Conservation (phyloP, 2,113 vertebrate species). For the Oriolus oriolus region DNA sequence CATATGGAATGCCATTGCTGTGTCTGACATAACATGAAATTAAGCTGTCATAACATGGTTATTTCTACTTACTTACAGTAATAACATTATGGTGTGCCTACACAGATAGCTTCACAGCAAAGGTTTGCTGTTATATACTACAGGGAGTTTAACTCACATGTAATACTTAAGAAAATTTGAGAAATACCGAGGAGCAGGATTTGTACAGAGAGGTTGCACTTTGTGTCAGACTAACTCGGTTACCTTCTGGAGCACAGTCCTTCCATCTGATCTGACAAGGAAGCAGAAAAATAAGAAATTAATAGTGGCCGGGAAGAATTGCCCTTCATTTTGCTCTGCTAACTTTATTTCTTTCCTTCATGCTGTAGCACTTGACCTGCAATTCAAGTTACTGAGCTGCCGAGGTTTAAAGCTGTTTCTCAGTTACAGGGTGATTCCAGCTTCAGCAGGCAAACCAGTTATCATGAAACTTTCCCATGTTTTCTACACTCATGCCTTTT, state of each 20-base stretch:
- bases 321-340: background rate
- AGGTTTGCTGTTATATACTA: background rate
- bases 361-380: background rate
- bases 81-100: background rate
- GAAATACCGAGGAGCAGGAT: background rate
- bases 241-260: background rate
- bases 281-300: background rate
- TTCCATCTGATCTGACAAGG: background rate
- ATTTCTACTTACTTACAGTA: background rate
- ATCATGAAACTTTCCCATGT: background rate
- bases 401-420: background rate
- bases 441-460: background rate
- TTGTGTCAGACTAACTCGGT: background rate
- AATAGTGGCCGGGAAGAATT: background rate
- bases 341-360: background rate
- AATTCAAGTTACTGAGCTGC: background rate
- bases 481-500: background rate
- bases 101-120: background rate
- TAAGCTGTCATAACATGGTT: background rate
- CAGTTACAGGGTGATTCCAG: background rate
- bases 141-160: background rate
- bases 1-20: background rate
- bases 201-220: background rate
- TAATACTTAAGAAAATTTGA: background rate
- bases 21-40: background rate